Base-by-base conservation (phyloP, 2,113 vertebrate genomes). In the Phalacrocorax brasilianus region DNA sequence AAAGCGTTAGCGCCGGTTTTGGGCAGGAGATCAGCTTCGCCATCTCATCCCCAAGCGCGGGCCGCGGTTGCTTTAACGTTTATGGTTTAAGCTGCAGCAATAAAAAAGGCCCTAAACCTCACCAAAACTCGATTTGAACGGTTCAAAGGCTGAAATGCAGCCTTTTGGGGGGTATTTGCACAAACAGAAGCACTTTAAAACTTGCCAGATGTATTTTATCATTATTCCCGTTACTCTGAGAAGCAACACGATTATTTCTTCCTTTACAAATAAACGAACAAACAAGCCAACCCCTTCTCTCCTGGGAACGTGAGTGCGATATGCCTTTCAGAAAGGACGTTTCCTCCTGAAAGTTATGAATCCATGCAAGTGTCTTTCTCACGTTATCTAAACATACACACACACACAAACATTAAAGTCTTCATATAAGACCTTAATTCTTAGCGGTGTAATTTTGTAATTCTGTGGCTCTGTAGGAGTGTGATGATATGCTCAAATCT, bases 1-100 rank as follows among this genome's bases (percentile, higher is more conserved):
- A 32, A 47, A 91, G 55, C 0, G 0, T 33, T 14, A 59, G 5
- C 11, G 62, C 0, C 2, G 26, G 9, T 13, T 16, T 7, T 24
- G 61, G 49, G 65, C 16, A 47, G 33, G 35, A 22, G 24, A 5
- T 3, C 5, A 27, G 27, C 24, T 79, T 61, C 35, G 71, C 30
- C 32, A 17, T 26, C 28, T 20, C 32, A 9, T 16, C n/a, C 5
- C 10, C 10, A 45, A 7, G n/a, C 11, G 7, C 15, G 3, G 35
- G 16, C 11, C 47, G n/a, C 6, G 1, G 17, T 47, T 11, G n/a
- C 8, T 68, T 82, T 62, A 32, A 47, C 6, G 3, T 38, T 42
- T 59, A 24, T 10, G 11, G 42, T 42, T 49, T 55, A 65, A 87
- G 33, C 33, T 13, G 50, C 9, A 14, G 5, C 38, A 6, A 27